A percentile compares a stretch with the other conserved stretches of the same genome.
These are phyloP conservation scores for Clarias magur DNA, from an alignment of 2,113 vertebrate genomes.

Conservation along the genomic window DNA sequence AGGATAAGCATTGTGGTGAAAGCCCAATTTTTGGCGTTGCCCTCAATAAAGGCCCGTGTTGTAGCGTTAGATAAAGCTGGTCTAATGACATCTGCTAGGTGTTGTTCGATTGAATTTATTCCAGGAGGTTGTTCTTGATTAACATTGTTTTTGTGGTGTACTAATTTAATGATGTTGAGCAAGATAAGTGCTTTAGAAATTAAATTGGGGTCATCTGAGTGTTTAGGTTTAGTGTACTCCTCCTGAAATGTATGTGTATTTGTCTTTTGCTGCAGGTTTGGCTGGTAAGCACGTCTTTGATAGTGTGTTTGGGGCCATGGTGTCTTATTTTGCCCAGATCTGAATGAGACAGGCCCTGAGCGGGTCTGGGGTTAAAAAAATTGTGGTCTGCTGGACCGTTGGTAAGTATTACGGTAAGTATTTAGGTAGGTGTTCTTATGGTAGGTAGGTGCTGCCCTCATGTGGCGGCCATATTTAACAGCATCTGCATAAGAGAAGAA, in stretches of 20 bases:
- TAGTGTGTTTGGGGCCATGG: neutral
- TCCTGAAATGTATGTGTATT: neutral
- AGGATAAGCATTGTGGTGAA: too few species aligned
- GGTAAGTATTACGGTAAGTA: neutral
- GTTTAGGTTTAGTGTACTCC: neutral
- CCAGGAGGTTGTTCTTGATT: too few species aligned
- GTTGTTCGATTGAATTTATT: neutral
- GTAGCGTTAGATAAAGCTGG: neutral
- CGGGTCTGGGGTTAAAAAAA: neutral
- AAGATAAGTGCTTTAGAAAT: neutral
- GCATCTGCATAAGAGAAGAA: neutral
- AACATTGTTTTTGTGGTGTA: neutral
- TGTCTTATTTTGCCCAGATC: neutral
- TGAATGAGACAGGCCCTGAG: neutral
- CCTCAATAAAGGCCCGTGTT: too few species aligned
- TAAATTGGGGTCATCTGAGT: neutral
- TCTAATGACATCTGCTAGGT: neutral
- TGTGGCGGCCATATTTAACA: neutral
- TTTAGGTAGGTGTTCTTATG: neutral
- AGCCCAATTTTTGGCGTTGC: too few species aligned
- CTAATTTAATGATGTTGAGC: neutral
- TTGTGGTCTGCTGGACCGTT: neutral
- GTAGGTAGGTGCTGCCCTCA: neutral
- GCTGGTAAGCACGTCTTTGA: rapidly evolving
- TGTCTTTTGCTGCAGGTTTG: neutral